phyloP scores from a whole-genome alignment of 2,797 vertebrate species.

The Acipenser transmontanus region DNA sequence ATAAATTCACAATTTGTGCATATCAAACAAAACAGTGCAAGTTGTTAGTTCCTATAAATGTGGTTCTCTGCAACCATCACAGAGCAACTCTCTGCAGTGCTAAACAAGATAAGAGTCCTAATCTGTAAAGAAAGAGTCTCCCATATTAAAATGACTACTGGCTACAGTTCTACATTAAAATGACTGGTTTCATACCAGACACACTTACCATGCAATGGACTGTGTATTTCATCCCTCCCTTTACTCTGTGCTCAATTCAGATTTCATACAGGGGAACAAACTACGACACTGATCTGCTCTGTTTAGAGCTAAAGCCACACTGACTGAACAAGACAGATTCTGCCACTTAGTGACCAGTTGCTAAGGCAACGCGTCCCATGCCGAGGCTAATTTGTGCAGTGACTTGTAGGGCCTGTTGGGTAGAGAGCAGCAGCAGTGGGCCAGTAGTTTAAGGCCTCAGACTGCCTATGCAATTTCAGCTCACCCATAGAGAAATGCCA shows the following conservation, averaged over 20 bases:
- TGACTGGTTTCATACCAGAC: too few species aligned
- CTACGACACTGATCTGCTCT: constrained; percentile 36
- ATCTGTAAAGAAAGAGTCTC: too few species aligned
- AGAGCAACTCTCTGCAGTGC: too few species aligned
- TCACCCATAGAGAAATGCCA: constrained; percentile 12
- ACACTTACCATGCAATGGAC: constrained; percentile 20
- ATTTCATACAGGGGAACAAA: constrained; percentile 34
- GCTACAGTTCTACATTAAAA: too few species aligned
- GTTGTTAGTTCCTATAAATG: too few species aligned
- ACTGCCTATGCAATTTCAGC: constrained; percentile 7
- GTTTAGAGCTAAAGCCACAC: constrained; percentile 31
- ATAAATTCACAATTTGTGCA: too few species aligned
- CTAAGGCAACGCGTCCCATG: constrained; percentile 61
- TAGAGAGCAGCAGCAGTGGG: constrained; percentile 24
- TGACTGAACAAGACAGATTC: constrained; percentile 56
- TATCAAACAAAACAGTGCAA: too few species aligned
- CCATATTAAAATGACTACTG: too few species aligned
- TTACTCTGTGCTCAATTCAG: constrained; percentile 18
- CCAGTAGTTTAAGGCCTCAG: constrained; percentile 13
- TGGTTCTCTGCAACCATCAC: too few species aligned
- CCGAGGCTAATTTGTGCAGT: constrained; percentile 63
- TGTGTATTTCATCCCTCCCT: constrained; percentile 13
- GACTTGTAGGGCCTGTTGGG: constrained; percentile 47
- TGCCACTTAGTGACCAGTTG: constrained; percentile 45
- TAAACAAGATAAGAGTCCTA: too few species aligned